These are phyloP conservation scores for Myodes glareolus DNA, from an alignment of 2,113 vertebrate genomes.

Conservation along the genomic window DNA sequence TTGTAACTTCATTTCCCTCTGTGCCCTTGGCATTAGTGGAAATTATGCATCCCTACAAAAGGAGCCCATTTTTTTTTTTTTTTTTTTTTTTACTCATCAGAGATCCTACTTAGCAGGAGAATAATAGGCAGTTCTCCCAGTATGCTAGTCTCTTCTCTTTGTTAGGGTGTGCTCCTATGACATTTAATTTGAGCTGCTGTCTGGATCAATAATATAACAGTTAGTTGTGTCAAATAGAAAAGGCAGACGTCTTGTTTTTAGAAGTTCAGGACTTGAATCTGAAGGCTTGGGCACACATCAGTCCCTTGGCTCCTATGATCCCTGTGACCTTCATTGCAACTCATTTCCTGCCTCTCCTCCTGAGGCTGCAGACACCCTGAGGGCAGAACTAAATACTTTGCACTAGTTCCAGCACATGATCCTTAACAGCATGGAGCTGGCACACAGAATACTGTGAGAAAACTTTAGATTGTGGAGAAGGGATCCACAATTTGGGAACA, in stretches of 20 bases:
- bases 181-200: conserved; percentile 9
- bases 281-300: neutral
- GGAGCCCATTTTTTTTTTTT: neutral
- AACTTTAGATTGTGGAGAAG: neutral
- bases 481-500: neutral
- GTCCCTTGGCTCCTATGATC: neutral
- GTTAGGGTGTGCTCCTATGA: neutral
- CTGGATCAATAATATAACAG: neutral
- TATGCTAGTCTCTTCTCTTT: conserved; percentile 16
- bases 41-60: neutral
- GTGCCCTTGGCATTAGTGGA: neutral
- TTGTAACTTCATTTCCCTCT: neutral
- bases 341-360: neutral
- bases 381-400: neutral
- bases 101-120: neutral
- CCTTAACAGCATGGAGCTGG: neutral
- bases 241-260: conserved; percentile 9
- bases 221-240: neutral
- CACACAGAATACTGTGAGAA: neutral
- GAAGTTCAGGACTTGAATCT: conserved; percentile 30
- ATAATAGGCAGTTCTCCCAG: neutral
- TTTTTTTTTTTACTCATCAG: neutral
- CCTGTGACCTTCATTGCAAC: neutral
- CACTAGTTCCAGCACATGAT: neutral
- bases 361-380: neutral